Percentiles rank a stretch among this genome's conserved stretches.
These are phyloP conservation scores for Odobenus rosmarus DNA, from an alignment of 2,113 vertebrate genomes.

Conservation along the genomic window DNA sequence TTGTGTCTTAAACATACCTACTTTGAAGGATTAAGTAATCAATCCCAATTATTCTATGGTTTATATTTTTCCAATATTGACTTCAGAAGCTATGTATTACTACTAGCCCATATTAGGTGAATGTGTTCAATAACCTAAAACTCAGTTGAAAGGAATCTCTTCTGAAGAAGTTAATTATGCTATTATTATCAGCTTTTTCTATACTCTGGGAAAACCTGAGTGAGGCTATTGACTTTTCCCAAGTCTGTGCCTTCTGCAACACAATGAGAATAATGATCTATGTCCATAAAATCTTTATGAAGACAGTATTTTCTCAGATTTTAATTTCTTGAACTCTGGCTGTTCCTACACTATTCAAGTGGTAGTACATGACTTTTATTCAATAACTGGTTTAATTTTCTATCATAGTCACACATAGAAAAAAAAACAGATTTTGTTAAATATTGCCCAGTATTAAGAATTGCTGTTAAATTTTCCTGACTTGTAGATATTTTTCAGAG, in stretches of 20 bases:
- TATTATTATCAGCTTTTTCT: not conserved
- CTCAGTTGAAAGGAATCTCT: not conserved
- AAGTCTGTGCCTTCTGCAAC: not conserved
- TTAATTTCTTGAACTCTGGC: not conserved
- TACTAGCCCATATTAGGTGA: not conserved
- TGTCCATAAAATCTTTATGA: not conserved
- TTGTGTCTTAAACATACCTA: not conserved
- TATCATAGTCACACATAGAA: not conserved
- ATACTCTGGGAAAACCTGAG: not conserved
- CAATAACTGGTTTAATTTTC: not conserved
- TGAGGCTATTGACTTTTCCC: not conserved
- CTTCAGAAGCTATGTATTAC: not conserved
- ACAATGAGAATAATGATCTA: not conserved
- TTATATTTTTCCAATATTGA: not conserved
- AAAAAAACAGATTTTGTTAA: not conserved
- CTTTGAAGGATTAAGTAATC: not conserved
- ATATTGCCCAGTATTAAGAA: not conserved
- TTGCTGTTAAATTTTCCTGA: not conserved
- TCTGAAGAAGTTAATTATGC: not conserved
- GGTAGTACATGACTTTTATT: not conserved
- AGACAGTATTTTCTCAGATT: not conserved
- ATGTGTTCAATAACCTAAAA: not conserved
- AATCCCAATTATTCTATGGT: not conserved
- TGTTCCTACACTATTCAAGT: not conserved
- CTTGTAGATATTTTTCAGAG: not conserved